Evolutionary conservation across 2,113 vertebrate genomes (phyloP).

Genomic region (Globicephala melas): DNA sequence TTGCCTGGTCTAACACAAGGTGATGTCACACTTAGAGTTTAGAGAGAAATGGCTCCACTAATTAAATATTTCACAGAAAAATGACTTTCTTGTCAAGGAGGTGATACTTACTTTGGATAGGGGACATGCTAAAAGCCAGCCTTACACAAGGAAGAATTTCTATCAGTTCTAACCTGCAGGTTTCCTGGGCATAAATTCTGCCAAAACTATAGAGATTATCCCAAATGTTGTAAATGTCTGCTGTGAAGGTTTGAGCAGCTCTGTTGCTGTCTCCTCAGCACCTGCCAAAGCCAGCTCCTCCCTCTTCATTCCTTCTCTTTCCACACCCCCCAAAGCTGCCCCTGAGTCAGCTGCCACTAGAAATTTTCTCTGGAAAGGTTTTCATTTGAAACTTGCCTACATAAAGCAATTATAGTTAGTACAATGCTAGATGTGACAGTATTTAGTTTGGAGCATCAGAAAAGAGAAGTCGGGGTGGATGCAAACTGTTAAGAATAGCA

Average conservation of each 20-base stretch:
- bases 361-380: neutral
- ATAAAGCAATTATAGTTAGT: neutral
- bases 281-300: neutral
- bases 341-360: neutral
- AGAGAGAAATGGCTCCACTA: conserved; percentile 18
- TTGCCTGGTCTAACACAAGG: conserved; percentile 7
- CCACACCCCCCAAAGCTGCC: neutral
- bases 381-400: neutral
- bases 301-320: neutral
- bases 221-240: neutral
- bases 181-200: neutral
- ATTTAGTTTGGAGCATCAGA: neutral
- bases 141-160: neutral
- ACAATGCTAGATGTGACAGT: neutral
- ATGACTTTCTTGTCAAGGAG: conserved; percentile 24
- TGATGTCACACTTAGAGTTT: conserved; percentile 8
- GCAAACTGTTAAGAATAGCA: neutral
- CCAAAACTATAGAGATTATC: neutral
- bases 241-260: neutral
- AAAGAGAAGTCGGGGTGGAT: neutral
- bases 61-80: conserved; percentile 62
- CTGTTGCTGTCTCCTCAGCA: neutral
- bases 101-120: neutral
- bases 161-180: conserved; percentile 6
- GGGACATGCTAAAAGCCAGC: neutral